Conservation (phyloP, 1,140 invertebrate genomes). For the Magallana ariakensis region DNA sequence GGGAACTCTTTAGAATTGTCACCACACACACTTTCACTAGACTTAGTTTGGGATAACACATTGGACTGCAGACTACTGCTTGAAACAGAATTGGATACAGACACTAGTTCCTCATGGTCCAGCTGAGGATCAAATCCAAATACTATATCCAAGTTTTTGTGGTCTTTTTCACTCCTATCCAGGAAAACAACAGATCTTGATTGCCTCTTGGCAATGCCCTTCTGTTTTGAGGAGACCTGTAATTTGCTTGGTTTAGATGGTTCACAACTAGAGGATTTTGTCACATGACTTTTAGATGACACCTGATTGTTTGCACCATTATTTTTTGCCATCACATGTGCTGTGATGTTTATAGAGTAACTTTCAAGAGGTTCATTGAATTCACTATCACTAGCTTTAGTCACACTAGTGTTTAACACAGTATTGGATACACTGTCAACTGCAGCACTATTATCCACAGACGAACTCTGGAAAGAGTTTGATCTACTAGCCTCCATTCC, state of each 20-base stretch:
- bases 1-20: conserved; percentile 31
- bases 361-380: neutral
- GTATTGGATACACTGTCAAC: neutral
- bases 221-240: conserved; percentile 57
- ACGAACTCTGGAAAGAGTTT: neutral
- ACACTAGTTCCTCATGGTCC: conserved; percentile 25
- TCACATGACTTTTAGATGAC: conserved; percentile 49
- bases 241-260: conserved; percentile 48
- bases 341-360: conserved; percentile 31
- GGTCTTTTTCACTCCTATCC: conserved; percentile 64
- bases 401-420: conserved; percentile 14
- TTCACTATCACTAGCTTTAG: conserved; percentile 27
- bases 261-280: conserved; percentile 46
- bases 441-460: conserved; percentile 22
- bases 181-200: conserved; percentile 71
- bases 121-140: conserved; percentile 67
- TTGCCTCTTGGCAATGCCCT: conserved; percentile 48
- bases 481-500: neutral
- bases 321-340: neutral
- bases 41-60: conserved; percentile 28
- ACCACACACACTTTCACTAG: conserved; percentile 10
- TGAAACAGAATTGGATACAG: conserved; percentile 42
- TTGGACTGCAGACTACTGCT: conserved; percentile 18
- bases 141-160: conserved; percentile 65
- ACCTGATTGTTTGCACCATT: conserved; percentile 18